Evolutionary conservation across 2,888 invertebrate species (phyloP).

Genomic region (Luperina nickerlii): DNA sequence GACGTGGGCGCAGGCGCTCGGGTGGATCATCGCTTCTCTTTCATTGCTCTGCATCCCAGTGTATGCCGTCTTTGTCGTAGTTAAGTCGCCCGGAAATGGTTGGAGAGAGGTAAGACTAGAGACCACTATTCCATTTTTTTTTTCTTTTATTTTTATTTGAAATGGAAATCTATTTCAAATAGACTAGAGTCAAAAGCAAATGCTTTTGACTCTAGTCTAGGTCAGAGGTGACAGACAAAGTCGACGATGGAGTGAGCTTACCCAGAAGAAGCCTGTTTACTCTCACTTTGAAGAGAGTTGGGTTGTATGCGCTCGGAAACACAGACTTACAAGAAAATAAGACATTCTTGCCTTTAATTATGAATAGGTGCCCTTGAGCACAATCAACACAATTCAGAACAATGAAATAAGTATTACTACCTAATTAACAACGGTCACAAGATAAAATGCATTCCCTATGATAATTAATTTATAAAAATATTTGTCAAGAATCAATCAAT

Average conservation of each 20-base stretch:
- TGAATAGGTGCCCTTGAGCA: conserved; percentile 25
- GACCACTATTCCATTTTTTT: background rate
- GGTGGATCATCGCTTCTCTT: conserved; percentile 96
- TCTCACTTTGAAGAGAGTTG: too few species aligned
- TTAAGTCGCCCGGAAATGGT: conserved; percentile 93
- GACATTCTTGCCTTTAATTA: background rate
- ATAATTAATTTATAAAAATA: conserved; percentile 17
- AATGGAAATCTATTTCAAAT: too few species aligned
- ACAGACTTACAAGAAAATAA: background rate
- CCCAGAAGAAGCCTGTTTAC: too few species aligned
- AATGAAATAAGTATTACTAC: conserved; percentile 26
- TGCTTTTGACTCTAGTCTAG: too few species aligned
- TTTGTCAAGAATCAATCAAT: background rate
- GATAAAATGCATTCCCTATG: conserved; percentile 20
- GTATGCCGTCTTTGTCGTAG: conserved; percentile 93
- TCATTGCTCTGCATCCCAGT: conserved; percentile 96
- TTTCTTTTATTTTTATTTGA: background rate
- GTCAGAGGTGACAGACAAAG: too few species aligned
- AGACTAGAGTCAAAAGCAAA: too few species aligned
- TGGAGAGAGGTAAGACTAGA: conserved; percentile 91
- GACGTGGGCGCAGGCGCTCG: conserved; percentile 95
- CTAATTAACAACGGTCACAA: conserved; percentile 14
- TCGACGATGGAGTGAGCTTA: too few species aligned
- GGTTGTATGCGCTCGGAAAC: too few species aligned
- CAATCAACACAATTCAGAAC: conserved; percentile 18